These are phyloP conservation scores for Luehdorfia chinensis DNA, from an alignment of 1,140 invertebrate species.

Conservation along the genomic window DNA sequence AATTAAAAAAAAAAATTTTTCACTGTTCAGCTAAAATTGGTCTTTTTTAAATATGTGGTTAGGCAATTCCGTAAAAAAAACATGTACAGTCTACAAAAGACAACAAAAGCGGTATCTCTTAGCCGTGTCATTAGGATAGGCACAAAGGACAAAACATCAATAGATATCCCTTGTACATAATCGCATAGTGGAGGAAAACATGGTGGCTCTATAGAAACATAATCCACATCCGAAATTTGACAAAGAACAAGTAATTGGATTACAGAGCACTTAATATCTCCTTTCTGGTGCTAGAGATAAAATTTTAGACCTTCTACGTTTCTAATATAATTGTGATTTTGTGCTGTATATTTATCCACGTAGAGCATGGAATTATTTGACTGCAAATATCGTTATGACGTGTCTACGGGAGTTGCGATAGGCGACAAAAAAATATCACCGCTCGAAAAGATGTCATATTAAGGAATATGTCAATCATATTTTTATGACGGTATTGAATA, in stretches of 20 bases:
- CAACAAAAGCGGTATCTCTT: constrained; percentile 27
- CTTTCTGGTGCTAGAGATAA: constrained; percentile 41
- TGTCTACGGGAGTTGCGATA: constrained; percentile 29
- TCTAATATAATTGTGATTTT: no score
- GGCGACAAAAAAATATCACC: constrained; percentile 76
- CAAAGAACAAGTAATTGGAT: constrained; percentile 72
- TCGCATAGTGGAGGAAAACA: constrained; percentile 47
- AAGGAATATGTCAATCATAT: constrained; percentile 76
- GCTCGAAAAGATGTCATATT: constrained; percentile 74
- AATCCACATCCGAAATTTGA: constrained; percentile 70
- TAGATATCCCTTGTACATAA: constrained; percentile 53
- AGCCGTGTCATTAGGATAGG: constrained; percentile 37
- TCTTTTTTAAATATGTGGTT: no score
- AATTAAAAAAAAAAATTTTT: no score
- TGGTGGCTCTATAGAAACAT: constrained; percentile 63
- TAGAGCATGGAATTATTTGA: constrained; percentile 7
- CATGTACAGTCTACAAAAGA: constrained; percentile 11
- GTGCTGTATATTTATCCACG: no score
- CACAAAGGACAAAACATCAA: constrained; percentile 38
- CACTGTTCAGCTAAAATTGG: no score
- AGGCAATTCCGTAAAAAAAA: no score
- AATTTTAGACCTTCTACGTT: constrained; percentile 36
- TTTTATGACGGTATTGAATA: constrained; percentile 70
- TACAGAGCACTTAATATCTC: constrained; percentile 68
- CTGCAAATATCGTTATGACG: constrained; percentile 18